A percentile compares a stretch with the other conserved stretches of the same genome.
Evolutionary conservation across 2,113 vertebrate species (phyloP).

Genomic region (Pholis gunnellus): DNA sequence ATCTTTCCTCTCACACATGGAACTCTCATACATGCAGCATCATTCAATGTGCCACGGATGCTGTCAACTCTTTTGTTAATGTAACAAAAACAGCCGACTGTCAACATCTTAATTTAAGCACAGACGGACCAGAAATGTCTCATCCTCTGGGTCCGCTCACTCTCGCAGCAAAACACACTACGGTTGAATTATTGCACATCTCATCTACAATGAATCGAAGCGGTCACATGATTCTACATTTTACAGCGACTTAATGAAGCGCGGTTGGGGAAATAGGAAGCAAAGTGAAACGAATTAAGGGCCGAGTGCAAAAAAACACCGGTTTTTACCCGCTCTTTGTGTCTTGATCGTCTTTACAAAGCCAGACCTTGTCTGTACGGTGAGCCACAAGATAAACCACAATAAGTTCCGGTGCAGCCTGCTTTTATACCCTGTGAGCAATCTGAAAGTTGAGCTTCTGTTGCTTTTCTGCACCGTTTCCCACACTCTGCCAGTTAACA

Average conservation of each 20-base stretch:
- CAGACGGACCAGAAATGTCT: conserved; percentile 31
- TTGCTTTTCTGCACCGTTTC: conserved; percentile 22
- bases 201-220: conserved; percentile 56
- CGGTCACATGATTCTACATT: conserved; percentile 29
- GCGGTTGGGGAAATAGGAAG: background rate
- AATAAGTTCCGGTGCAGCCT: conserved; percentile 23
- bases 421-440: conserved; percentile 38
- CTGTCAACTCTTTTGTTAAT: conserved; percentile 69
- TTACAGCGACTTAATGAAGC: conserved; percentile 33
- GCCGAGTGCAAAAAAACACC: no score
- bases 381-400: background rate
- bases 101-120: conserved; percentile 33
- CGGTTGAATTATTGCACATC: conserved; percentile 73
- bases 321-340: background rate
- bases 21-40: conserved; percentile 31
- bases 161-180: conserved; percentile 34
- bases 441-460: conserved; percentile 18
- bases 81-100: conserved; percentile 72
- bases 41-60: conserved; percentile 35
- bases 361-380: background rate
- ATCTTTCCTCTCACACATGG: conserved; percentile 32
- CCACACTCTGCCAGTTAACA: conserved; percentile 20
- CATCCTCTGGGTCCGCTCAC: conserved; percentile 24
- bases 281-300: no score
- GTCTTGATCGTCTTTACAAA: background rate